A percentile compares a stretch with the other conserved stretches of the same genome.
Evolutionary conservation across 2,113 vertebrate genomes (phyloP).

Genomic region (Orientallactaga bullata): DNA sequence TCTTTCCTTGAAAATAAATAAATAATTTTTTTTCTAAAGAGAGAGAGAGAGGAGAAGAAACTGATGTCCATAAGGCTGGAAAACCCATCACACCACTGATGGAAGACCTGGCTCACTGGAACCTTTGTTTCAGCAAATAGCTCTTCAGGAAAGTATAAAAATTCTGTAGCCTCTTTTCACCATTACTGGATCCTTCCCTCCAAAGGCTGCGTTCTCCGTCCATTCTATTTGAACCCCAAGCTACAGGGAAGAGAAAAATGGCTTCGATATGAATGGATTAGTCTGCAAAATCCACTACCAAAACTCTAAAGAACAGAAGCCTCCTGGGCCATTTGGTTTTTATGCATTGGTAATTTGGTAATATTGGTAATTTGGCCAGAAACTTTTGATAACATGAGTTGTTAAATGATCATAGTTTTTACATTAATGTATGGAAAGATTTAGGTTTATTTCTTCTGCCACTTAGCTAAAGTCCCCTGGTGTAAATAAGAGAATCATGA

Average conservation of each 20-base stretch:
- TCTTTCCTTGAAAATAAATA: too few relatives aligned
- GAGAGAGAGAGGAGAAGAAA: too few relatives aligned
- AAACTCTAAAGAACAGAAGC: neutral
- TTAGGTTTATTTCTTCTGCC: neutral
- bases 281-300: neutral
- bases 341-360: neutral
- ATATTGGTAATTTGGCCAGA: neutral
- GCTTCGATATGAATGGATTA: neutral
- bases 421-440: neutral
- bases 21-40: too few relatives aligned
- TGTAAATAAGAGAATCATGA: too few relatives aligned
- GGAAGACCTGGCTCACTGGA: neutral
- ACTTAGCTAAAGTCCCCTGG: neutral
- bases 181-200: neutral
- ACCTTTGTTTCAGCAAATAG: neutral
- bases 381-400: neutral
- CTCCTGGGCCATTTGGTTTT: neutral
- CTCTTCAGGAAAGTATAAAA: neutral
- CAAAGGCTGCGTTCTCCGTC: neutral
- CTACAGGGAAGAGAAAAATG: neutral
- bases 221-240: neutral
- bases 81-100: neutral
- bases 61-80: too few relatives aligned
- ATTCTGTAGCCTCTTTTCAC: neutral
- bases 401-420: slow-evolving; percentile 6